These are phyloP conservation scores for Drosophila ezoana DNA, from an alignment of 2,888 invertebrate genomes.

Conservation along the genomic window DNA sequence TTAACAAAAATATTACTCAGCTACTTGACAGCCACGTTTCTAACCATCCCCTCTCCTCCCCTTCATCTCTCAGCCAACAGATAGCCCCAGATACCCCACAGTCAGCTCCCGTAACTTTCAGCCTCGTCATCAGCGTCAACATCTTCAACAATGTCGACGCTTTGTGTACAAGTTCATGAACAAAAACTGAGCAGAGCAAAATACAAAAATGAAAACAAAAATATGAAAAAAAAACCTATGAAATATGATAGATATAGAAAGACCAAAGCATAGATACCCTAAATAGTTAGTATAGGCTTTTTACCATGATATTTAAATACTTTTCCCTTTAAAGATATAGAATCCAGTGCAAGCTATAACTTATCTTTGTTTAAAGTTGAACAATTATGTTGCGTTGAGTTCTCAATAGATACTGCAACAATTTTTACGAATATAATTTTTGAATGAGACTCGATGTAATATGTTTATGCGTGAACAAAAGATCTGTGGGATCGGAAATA, in stretches of 20 bases:
- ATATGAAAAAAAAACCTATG: background rate
- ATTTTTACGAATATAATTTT: too few species aligned
- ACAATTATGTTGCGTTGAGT: too few species aligned
- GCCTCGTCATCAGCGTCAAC: conserved; percentile 31
- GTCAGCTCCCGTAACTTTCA: background rate
- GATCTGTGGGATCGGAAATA: too few species aligned
- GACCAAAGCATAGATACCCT: conserved; percentile 33
- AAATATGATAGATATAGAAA: background rate
- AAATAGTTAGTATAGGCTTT: background rate
- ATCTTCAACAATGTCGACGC: conserved; percentile 48
- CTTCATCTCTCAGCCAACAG: background rate
- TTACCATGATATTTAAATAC: too few species aligned
- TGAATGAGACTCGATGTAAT: too few species aligned
- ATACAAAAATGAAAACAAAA: conserved; percentile 40
- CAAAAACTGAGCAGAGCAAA: conserved; percentile 39
- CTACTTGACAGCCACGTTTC: conserved; percentile 54
- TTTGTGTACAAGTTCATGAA: conserved; percentile 67
- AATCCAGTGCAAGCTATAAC: too few species aligned
- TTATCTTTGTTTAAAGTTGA: too few species aligned
- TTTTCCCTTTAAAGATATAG: too few species aligned
- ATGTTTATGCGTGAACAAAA: too few species aligned
- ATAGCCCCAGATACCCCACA: background rate
- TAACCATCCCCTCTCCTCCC: background rate
- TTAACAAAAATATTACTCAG: conserved; percentile 65
- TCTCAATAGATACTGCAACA: too few species aligned